Conservation (phyloP, 1,140 invertebrate genomes). For the Scaptomyza hsui region DNA sequence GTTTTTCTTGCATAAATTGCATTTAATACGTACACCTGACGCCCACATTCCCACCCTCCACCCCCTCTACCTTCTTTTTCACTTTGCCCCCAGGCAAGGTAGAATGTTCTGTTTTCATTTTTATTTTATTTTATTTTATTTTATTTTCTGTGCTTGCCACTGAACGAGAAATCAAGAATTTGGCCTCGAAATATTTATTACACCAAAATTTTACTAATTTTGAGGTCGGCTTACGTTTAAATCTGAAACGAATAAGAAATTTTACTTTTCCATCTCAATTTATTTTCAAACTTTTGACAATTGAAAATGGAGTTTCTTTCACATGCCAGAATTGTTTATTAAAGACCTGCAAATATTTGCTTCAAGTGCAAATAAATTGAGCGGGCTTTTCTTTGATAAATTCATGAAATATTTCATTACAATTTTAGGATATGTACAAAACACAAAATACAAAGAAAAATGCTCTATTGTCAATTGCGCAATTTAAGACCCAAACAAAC, state of each 20-base stretch:
- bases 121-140: background rate
- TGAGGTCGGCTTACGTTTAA: background rate
- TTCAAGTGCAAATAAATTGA: too few species aligned
- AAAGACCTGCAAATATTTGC: too few species aligned
- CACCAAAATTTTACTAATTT: background rate
- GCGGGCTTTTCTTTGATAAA: background rate
- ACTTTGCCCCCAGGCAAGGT: background rate
- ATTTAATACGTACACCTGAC: conserved; percentile 14
- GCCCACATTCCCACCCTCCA: too few species aligned
- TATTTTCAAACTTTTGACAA: too few species aligned
- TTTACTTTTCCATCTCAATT: too few species aligned
- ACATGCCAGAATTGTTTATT: too few species aligned
- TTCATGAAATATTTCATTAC: background rate
- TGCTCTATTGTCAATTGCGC: background rate
- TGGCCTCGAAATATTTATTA: background rate
- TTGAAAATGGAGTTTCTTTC: too few species aligned
- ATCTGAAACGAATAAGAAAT: background rate
- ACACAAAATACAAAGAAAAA: background rate
- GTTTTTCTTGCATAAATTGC: conserved; percentile 49
- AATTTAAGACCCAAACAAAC: background rate
- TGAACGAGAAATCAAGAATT: background rate
- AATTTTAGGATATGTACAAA: background rate
- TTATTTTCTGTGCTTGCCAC: background rate
- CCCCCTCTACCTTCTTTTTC: background rate
- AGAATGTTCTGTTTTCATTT: too few species aligned